A percentile compares a stretch with the other conserved stretches of the same genome.
Evolutionary conservation across 30 jellyfish, hydroid and myxozoan species (phyloP).

Genomic region (Cassiopea xamachana): DNA sequence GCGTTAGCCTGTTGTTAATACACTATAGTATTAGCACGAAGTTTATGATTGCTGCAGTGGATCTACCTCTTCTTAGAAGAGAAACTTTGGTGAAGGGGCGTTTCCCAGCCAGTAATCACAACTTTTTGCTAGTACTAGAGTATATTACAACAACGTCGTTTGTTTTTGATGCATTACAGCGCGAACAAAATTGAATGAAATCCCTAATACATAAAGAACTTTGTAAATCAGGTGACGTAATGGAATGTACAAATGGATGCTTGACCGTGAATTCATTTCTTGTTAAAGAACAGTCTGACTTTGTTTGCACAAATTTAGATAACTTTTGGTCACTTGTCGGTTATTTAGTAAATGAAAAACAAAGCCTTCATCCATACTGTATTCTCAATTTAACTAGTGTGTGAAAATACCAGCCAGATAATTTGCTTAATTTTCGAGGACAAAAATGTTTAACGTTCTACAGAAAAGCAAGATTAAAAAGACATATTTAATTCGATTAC

Average conservation of each 20-base stretch:
- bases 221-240: neutral
- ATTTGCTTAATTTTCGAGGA: conserved; percentile 18
- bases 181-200: too few species aligned
- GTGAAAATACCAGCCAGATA: conserved; percentile 12
- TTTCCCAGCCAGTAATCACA: too few species aligned
- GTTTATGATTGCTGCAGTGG: too few species aligned
- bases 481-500: neutral
- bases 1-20: too few species aligned
- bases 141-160: too few species aligned
- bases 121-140: too few species aligned
- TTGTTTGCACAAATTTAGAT: neutral
- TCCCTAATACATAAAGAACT: too few species aligned
- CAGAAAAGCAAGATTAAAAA: neutral
- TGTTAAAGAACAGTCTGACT: neutral
- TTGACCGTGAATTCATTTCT: too few species aligned
- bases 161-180: too few species aligned
- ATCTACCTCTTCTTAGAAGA: too few species aligned
- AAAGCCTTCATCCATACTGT: neutral
- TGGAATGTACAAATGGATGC: neutral
- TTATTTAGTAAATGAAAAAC: neutral
- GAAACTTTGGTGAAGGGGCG: too few species aligned
- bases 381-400: conserved; percentile 12
- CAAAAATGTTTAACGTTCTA: conserved; percentile 7
- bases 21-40: too few species aligned
- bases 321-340: neutral